Evolutionary conservation across 2,888 invertebrate species (phyloP).

Genomic region (Sminthurides aquaticus): DNA sequence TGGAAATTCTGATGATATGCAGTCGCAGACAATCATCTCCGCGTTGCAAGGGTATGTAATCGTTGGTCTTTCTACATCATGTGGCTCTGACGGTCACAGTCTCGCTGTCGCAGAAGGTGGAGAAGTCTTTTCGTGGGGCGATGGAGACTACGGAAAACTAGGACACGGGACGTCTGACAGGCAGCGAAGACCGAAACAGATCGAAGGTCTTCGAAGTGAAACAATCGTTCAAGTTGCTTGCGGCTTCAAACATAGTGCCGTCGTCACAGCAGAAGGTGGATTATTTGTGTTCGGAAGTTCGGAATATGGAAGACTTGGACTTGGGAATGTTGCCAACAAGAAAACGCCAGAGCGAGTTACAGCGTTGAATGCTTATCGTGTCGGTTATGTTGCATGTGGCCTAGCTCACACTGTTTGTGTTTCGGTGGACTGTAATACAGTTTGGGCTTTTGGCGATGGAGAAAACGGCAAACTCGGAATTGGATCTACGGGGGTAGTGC

Average conservation of each 20-base stretch:
- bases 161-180: conserved; percentile 61
- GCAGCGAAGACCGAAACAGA: conserved; percentile 57
- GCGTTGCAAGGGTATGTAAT: conserved; percentile 58
- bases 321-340: conserved; percentile 56
- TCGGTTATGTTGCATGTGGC: conserved; percentile 56
- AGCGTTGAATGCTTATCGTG: conserved; percentile 50
- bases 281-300: conserved; percentile 61
- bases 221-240: conserved; percentile 57
- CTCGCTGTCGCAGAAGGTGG: conserved; percentile 59
- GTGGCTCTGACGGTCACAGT: conserved; percentile 60
- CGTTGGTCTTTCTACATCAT: conserved; percentile 57
- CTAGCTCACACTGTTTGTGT: conserved; percentile 59
- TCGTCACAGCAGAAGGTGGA: conserved; percentile 58
- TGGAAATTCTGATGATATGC: conserved; percentile 59
- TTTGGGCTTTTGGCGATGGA: conserved; percentile 61
- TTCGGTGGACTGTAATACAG: conserved; percentile 53
- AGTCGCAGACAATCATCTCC: conserved; percentile 54
- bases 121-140: conserved; percentile 49
- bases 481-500: conserved; percentile 27
- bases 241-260: conserved; percentile 60
- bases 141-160: conserved; percentile 60
- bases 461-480: conserved; percentile 51
- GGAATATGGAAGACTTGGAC: conserved; percentile 55
- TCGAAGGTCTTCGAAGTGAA: conserved; percentile 57
- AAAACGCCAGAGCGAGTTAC: conserved; percentile 56